A percentile compares a stretch with the other conserved stretches of the same genome.
Conservation (phyloP, 2,113 vertebrate genomes). For the Plestiodon gilberti region DNA sequence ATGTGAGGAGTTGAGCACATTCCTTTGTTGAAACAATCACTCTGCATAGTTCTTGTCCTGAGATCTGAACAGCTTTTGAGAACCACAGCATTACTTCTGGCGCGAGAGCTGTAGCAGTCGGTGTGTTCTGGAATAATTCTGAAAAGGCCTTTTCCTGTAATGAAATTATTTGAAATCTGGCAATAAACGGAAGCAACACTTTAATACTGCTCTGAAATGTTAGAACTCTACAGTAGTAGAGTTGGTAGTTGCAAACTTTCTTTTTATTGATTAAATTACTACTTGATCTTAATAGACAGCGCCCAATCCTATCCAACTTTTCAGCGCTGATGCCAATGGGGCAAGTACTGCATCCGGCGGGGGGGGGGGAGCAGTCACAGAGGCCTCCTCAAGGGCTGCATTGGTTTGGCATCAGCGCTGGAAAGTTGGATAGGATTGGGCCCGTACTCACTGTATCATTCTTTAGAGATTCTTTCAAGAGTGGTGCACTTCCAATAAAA, state of each 20-base stretch:
- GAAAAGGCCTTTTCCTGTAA: background rate
- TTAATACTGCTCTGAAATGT: background rate
- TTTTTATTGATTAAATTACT: background rate
- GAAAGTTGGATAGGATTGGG: too few species aligned
- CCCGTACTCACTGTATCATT: background rate
- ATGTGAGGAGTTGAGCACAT: background rate
- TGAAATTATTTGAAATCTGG: background rate
- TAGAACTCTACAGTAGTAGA: background rate
- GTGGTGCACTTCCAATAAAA: background rate
- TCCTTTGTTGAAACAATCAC: background rate
- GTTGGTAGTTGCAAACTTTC: background rate
- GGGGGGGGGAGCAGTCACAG: too few species aligned
- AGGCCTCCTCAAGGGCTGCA: too few species aligned
- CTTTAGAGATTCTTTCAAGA: background rate
- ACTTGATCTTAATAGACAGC: background rate
- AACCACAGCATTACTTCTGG: background rate
- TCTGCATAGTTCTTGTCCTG: background rate
- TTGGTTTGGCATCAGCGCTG: too few species aligned
- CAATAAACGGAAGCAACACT: background rate
- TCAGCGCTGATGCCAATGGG: too few species aligned
- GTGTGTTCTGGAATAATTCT: background rate
- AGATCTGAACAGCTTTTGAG: background rate
- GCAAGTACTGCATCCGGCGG: too few species aligned
- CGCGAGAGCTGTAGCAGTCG: background rate
- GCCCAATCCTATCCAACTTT: too few species aligned